phyloP scores from a whole-genome alignment of 2,113 vertebrate genomes.

The Saguinus midas region DNA sequence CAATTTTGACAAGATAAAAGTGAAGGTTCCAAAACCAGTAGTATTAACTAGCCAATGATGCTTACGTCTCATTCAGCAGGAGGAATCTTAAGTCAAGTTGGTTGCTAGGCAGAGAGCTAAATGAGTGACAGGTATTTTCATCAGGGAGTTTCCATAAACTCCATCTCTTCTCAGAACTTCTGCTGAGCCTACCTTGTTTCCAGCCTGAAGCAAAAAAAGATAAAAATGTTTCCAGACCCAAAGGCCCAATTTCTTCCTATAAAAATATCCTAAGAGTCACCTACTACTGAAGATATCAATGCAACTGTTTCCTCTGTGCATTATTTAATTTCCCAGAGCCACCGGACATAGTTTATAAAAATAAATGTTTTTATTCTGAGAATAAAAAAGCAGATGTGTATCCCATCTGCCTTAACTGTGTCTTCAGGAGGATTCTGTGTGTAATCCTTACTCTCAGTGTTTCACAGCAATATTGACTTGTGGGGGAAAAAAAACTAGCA shows the following conservation, averaged over 20 bases:
- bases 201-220: constrained; percentile 61
- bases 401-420: background rate
- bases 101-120: constrained; percentile 49
- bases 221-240: constrained; percentile 52
- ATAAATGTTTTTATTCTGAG: constrained; percentile 57
- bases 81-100: background rate
- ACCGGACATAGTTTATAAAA: constrained; percentile 22
- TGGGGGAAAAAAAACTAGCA: background rate
- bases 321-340: constrained; percentile 63
- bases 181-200: background rate
- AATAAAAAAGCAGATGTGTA: constrained; percentile 54
- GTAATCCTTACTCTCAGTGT: background rate
- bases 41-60: constrained; percentile 38
- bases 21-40: constrained; percentile 50
- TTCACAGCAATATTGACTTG: background rate
- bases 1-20: constrained; percentile 42
- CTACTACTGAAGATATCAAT: constrained; percentile 18
- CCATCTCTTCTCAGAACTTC: constrained; percentile 50
- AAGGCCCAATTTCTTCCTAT: constrained; percentile 44
- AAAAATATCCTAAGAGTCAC: constrained; percentile 56
- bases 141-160: constrained; percentile 50
- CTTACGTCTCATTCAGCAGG: constrained; percentile 2
- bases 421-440: background rate
- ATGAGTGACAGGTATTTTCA: constrained; percentile 61
- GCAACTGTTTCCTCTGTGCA: constrained; percentile 22